phyloP scores from a whole-genome alignment of 2,113 vertebrate species.

The Xiphophorus couchianus region DNA sequence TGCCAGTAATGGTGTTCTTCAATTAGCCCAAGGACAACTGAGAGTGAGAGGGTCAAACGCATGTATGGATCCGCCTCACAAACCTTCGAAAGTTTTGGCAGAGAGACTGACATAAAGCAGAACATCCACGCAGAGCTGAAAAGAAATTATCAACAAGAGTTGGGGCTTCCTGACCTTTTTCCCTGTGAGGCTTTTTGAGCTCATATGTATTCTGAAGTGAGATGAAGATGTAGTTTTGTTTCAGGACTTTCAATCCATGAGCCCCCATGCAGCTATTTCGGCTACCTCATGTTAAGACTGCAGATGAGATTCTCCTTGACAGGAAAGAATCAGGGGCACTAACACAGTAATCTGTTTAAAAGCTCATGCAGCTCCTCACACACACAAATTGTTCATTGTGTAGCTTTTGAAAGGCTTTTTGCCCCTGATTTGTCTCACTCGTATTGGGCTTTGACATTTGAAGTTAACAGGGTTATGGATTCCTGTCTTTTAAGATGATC shows the following conservation, averaged over 20 bases:
- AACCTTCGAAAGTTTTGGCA: conserved; percentile 26
- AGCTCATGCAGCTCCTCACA: not conserved
- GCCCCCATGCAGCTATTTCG: conserved; percentile 27
- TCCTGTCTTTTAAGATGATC: not conserved
- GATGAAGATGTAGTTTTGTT: conserved; percentile 24
- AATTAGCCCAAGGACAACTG: conserved; percentile 50
- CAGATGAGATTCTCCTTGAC: conserved; percentile 30
- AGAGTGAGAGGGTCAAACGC: conserved; percentile 15
- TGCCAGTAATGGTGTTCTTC: conserved; percentile 55
- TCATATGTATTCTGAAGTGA: conserved; percentile 44
- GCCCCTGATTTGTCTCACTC: conserved; percentile 18
- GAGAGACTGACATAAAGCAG: conserved; percentile 4
- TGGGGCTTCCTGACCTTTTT: conserved; percentile 45
- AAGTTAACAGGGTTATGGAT: conserved; percentile 14
- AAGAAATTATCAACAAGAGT: conserved; percentile 33
- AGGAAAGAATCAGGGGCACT: not conserved
- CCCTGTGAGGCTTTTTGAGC: conserved; percentile 29
- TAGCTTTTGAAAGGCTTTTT: not conserved
- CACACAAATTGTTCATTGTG: not conserved
- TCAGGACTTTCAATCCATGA: conserved; percentile 31
- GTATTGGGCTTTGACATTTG: conserved; percentile 13
- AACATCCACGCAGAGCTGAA: conserved; percentile 9
- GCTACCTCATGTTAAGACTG: conserved; percentile 15
- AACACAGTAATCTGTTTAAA: conserved; percentile 22
- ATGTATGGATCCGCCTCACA: conserved; percentile 13